Evolutionary conservation across 2,797 vertebrate genomes (phyloP).

Genomic region (Dryobates pubescens): DNA sequence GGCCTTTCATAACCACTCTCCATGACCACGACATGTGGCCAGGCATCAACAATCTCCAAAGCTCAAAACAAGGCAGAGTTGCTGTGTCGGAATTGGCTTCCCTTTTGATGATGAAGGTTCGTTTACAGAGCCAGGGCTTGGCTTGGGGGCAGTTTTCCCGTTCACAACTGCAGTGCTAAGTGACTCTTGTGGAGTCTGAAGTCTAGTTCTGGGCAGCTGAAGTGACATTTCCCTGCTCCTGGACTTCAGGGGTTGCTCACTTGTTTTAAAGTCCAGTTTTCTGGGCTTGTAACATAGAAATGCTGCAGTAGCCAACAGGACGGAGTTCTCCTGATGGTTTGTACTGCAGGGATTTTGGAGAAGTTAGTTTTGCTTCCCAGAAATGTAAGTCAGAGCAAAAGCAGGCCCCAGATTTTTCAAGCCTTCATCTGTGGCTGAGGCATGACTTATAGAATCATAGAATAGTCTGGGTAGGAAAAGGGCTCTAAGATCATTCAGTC

Average conservation of each 20-base stretch:
- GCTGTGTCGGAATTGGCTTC: neutral
- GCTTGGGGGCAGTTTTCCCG: neutral
- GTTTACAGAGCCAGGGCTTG: neutral
- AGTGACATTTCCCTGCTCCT: neutral
- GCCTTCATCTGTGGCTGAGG: neutral
- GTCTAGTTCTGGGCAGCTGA: neutral
- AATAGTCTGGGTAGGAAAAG: no score
- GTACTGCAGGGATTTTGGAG: neutral
- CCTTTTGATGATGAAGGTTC: neutral
- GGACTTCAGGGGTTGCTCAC: neutral
- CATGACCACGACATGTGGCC: rapidly evolving
- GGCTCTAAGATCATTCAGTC: no score
- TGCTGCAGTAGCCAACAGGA: neutral
- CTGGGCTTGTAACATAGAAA: neutral
- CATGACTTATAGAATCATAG: neutral
- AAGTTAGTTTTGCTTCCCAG: neutral
- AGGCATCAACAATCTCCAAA: neutral
- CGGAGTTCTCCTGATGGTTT: neutral
- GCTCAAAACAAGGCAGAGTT: neutral
- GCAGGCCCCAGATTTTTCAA: neutral
- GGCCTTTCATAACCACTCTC: neutral
- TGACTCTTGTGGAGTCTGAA: neutral
- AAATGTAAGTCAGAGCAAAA: neutral
- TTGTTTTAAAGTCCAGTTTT: neutral
- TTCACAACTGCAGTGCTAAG: neutral